Evolutionary conservation across 2,113 vertebrate species (phyloP), one percentile per base, ranked within the genome.

Genomic region (Vulpes vulpes): DNA sequence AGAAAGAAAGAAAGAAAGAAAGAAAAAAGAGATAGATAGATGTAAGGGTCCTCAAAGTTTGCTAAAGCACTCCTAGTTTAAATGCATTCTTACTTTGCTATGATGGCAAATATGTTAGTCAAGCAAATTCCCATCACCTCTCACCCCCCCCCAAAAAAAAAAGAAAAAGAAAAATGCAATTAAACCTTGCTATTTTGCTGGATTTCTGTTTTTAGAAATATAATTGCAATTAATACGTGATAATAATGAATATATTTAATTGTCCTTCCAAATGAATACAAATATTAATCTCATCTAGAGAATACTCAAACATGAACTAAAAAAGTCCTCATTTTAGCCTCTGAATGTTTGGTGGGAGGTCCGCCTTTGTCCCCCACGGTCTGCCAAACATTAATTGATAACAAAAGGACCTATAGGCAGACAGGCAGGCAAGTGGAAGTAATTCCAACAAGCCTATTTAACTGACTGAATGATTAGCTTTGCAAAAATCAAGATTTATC

Each of bases 401-500:
- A 43, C 11, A 11, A 84, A 59, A 91, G 35, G 15, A 35, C 43
- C 38, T 49, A 57, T 0, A 71, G 57, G 38, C n/a, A 76, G 30
- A 43, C n/a, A 82, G 89, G 59, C 30, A 91, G 65, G 38, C 32
- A 96, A 79, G 3, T 35, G 30, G n/a, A 95, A 81, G n/a, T 43
- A 17, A 4, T 81, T 69, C 53, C 59, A 84, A 84, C 30, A 91
- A 27, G 35, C 23, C 65, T 49, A 85, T 76, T 12, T 95, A 81
- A 35, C 32, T 64, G 12, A 79, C 65, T 17, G n/a, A 97, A 89
- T 76, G 73, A 76, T 90, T 53, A 91, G 62, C 38, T 84, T 53
- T 91, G 71, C 43, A 84, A 93, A 97, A 93, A 93, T 94, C 89
- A 96, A 95, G 71, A 96, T 19, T 69, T 80, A 60, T 35, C 91